Conservation (phyloP, 2,797 vertebrate genomes). For the Onychomys arenicola region DNA sequence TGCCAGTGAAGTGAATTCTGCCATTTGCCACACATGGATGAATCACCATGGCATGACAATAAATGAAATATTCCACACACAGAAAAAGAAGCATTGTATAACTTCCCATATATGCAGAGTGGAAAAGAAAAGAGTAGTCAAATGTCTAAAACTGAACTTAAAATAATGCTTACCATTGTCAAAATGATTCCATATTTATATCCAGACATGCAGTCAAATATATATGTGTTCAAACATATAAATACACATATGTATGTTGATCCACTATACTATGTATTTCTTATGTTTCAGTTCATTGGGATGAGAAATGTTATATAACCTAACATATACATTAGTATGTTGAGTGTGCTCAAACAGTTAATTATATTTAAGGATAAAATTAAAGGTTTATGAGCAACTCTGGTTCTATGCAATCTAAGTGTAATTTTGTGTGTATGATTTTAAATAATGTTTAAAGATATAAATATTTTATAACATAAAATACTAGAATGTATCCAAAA, state of each 20-base stretch:
- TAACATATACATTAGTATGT: neutral
- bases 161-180: neutral
- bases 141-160: neutral
- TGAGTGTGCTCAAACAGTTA: neutral
- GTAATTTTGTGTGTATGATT: neutral
- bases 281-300: neutral
- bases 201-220: neutral
- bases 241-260: neutral
- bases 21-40: neutral
- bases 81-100: neutral
- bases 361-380: neutral
- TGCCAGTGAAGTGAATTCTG: neutral
- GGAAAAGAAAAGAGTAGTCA: neutral
- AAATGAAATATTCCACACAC: neutral
- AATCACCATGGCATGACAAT: neutral
- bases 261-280: neutral
- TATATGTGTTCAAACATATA: neutral
- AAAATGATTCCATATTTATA: neutral
- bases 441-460: neutral
- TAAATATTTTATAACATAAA: neutral
- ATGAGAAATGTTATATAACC: neutral
- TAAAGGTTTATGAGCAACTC: neutral
- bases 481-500: neutral
- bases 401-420: neutral
- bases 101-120: neutral